These are phyloP conservation scores for Nibea coibor DNA, from an alignment of 2,113 vertebrate genomes.

Conservation along the genomic window DNA sequence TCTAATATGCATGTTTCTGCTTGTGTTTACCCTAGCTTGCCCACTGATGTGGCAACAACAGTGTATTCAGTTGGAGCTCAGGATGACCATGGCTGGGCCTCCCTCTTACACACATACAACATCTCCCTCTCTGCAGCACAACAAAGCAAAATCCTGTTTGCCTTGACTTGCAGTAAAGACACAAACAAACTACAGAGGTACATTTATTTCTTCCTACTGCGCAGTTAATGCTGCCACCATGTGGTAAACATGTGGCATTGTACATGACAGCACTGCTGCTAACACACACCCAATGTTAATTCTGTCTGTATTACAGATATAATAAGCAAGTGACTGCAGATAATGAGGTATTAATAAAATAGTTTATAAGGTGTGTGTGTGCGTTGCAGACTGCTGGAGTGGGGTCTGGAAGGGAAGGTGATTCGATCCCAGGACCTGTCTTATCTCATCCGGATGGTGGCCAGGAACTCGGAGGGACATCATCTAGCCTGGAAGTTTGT, in stretches of 20 bases:
- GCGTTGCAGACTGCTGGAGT: constrained; percentile 75
- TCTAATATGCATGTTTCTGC: constrained; percentile 24
- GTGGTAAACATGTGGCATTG: constrained; percentile 34
- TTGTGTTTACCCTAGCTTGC: constrained; percentile 73
- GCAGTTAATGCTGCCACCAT: constrained; percentile 50
- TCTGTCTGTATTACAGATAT: not conserved
- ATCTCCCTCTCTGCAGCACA: constrained; percentile 79
- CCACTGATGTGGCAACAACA: constrained; percentile 81
- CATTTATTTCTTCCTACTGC: not conserved
- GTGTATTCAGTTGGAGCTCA: constrained; percentile 84
- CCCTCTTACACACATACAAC: constrained; percentile 79
- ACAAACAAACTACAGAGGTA: constrained; percentile 79
- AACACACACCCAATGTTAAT: not conserved
- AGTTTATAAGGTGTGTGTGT: constrained; percentile 20
- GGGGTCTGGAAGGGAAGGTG: constrained; percentile 81
- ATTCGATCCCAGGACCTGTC: constrained; percentile 82
- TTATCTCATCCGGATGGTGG: constrained; percentile 75
- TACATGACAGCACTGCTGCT: not conserved
- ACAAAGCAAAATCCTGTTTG: constrained; percentile 81
- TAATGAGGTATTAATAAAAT: not conserved
- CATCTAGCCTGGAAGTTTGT: constrained; percentile 84
- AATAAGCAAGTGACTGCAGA: not conserved
- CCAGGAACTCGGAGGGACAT: constrained; percentile 80
- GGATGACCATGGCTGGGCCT: constrained; percentile 78
- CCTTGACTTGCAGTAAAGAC: constrained; percentile 79